Base-by-base conservation (phyloP, 2,888 invertebrate species). In the Diloba caeruleocephala region DNA sequence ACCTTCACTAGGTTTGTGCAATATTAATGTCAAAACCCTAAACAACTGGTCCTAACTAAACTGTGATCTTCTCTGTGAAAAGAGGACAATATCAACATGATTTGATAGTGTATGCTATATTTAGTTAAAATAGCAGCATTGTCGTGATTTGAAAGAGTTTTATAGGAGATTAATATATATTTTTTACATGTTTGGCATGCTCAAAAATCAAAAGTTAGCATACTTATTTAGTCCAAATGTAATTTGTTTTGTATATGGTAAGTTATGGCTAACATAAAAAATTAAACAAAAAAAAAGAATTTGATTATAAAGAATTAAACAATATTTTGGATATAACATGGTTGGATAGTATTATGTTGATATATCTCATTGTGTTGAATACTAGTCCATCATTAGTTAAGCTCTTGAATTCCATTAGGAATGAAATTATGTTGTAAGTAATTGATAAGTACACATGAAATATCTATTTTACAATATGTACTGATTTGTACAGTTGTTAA, bases 31-130 rank as follows among this genome's bases (percentile, higher is more conserved):
- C 61, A 65, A 73, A 33, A 42, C 28, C 15, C 54, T 34, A 36
- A 54, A 55, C 58, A 65, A 65, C 73, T 82, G 85, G 88, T 83
- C 88, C 87, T 86, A 85, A 83, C 80, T 85, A 79, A 87, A 80
- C 92, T 92, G 92, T 92, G 92, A 92, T 92, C 81, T 85, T 85
- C 81, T 87, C 82, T 89, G 77, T 85, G 71, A 81, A 78, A 78
- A 76, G 76, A 80, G 80, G 76, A 84, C 76, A 79, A 77, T 82
- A 79, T 78, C 74, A 71, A 61, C 69, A 56, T 64, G 64, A 71
- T 67, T 67, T 59, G 44, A 50, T 69, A 71, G 62, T 68, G 54
- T 72, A 71, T 52, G 48, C 56, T 55, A 46, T 64, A 45, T 41
- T 58, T 58, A 57, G 62, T 60, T 43, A 64, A 57, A 60, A 51